Base-by-base conservation (phyloP, 2,113 vertebrate species). In the Upupa epops region DNA sequence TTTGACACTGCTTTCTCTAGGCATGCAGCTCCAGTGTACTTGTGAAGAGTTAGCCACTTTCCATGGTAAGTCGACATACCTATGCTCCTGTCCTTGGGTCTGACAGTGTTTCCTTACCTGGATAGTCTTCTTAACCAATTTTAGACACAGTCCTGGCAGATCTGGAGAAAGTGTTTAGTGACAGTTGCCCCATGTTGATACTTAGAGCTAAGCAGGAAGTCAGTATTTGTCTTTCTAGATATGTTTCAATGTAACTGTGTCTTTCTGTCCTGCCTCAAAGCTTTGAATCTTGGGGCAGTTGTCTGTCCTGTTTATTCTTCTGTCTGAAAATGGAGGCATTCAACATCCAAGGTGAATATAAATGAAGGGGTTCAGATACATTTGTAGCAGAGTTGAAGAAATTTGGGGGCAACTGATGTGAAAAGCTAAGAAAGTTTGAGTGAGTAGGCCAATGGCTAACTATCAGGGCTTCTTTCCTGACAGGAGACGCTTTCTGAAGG, bases 371-470 rank as follows among this genome's bases (percentile, higher is more conserved):
- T 61, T 82, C 24, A 45, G 56, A 36, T 45, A 37, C 9, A 70
- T 17, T 19, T 11, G n/a, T 22, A 60, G 12, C 17, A 54, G 31
- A 73, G 5, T 12, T 34, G 21, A 13, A 76, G 60, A 84, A 63
- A 31, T 55, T 32, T 32, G 5, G 4, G 4, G 8, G 1, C 2
- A 56, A 4, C 25, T 60, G 24, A n/a, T 90, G 56, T 79, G 31
- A 60, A 22, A 17, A 88, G 14, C 31, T 2, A 6, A n/a, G 24
- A 18, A 29, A 7, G 6, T 51, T 78, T 83, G 29, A n/a, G 20
- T 10, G 15, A 55, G 9, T 2, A 3, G 11, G 6, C 12, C 0
- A 0, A 32, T 64, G 34, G 31, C 5, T 74, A 52, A 12, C 31
- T 18, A 18, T 20, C 18, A 58, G 65, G 36, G 8, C 14, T 17